Evolutionary conservation across 2,888 invertebrate genomes (phyloP).

Genomic region (Copidosoma aretas): DNA sequence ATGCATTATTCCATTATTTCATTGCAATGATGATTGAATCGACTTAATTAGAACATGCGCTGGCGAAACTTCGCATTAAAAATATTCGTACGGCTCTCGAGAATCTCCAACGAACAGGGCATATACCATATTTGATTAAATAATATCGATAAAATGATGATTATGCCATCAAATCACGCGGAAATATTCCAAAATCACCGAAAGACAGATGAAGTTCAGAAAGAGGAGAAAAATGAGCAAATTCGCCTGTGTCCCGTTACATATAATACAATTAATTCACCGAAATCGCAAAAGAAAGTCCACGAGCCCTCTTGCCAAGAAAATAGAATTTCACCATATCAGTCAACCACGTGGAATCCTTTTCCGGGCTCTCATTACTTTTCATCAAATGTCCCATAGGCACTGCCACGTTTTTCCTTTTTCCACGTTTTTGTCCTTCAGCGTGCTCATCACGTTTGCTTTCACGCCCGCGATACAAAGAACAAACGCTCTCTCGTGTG

Average conservation of each 20-base stretch:
- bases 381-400: neutral
- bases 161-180: no score
- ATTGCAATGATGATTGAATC: no score
- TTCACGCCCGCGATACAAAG: neutral
- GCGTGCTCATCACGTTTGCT: constrained; percentile 12
- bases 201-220: no score
- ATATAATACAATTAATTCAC: constrained; percentile 31
- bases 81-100: no score
- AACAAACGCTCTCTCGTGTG: neutral
- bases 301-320: constrained; percentile 1
- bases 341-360: constrained; percentile 25
- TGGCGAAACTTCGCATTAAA: no score
- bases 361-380: constrained; percentile 31
- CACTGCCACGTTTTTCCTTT: neutral
- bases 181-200: no score
- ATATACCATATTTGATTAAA: no score
- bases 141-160: no score
- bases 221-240: constrained; percentile 4
- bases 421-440: no score
- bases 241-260: constrained; percentile 13
- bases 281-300: constrained; percentile 20
- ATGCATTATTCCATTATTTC: no score
- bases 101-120: no score
- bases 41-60: no score
- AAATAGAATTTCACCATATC: constrained; percentile 30